Conservation (phyloP, 2,797 vertebrate species). For the Mastacembelus armatus region DNA sequence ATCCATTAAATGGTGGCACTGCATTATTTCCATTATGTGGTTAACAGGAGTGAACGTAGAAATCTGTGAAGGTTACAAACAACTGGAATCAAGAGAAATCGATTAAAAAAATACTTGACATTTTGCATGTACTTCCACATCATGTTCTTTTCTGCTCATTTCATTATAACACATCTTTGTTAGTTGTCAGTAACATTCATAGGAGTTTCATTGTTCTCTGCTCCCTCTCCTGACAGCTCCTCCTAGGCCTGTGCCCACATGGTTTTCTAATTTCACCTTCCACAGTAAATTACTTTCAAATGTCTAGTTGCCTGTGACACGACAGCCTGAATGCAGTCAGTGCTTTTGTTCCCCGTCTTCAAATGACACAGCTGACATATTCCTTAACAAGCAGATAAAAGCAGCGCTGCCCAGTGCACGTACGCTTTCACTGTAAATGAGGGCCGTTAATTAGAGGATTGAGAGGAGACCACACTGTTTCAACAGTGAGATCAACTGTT, state of each 20-base stretch:
- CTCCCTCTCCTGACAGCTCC: conserved; percentile 13
- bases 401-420: background rate
- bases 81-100: background rate
- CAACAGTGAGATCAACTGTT: conserved; percentile 18
- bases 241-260: background rate
- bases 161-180: background rate
- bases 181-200: too few species aligned
- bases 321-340: background rate
- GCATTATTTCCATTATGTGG: too few species aligned
- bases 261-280: conserved; percentile 8
- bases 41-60: too few species aligned
- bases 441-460: background rate
- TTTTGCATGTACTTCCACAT: background rate
- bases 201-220: too few species aligned
- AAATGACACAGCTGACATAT: conserved; percentile 22
- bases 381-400: conserved; percentile 9
- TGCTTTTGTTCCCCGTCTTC: conserved; percentile 19
- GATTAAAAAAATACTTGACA: background rate
- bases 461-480: background rate
- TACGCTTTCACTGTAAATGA: background rate
- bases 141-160: background rate
- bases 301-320: conserved; percentile 35
- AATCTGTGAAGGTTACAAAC: background rate
- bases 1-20: too few species aligned
- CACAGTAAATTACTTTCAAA: background rate